Conservation (phyloP, 2,888 invertebrate genomes). For the Lysandra bellargus region DNA sequence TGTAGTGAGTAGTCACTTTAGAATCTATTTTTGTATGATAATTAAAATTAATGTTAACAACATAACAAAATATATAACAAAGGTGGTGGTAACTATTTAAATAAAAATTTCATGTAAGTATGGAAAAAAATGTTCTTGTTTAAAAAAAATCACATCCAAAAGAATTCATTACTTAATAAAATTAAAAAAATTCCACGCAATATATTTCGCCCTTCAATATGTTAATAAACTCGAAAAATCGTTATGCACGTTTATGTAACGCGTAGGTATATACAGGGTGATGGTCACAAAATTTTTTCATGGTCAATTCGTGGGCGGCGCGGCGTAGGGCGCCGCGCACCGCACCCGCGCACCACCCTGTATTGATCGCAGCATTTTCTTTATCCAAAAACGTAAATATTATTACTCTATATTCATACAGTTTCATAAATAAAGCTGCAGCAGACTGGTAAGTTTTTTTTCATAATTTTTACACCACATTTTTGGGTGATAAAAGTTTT, state of each 20-base stretch:
- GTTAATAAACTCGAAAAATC: neutral
- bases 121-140: no score
- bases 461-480: neutral
- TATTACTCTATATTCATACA: constrained; percentile 48
- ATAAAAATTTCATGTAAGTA: no score
- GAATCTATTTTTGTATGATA: neutral
- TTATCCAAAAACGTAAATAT: constrained; percentile 65
- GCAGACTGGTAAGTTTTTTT: neutral
- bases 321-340: constrained; percentile 43
- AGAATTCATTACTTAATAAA: neutral
- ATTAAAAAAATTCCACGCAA: neutral
- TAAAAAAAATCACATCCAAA: neutral
- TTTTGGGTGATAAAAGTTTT: neutral
- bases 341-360: constrained; percentile 61
- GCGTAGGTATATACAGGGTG: constrained; percentile 25
- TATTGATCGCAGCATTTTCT: constrained; percentile 74
- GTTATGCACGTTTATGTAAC: neutral
- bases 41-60: neutral
- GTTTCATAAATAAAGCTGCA: constrained; percentile 15
- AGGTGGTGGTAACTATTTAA: neutral
- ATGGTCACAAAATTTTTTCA: constrained; percentile 47
- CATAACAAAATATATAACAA: neutral
- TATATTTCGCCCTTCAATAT: neutral
- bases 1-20: neutral
- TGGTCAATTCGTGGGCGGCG: constrained; percentile 63